These are phyloP conservation scores for Venustaconcha ellipsiformis DNA, from an alignment of 1,140 invertebrate genomes.

Conservation along the genomic window DNA sequence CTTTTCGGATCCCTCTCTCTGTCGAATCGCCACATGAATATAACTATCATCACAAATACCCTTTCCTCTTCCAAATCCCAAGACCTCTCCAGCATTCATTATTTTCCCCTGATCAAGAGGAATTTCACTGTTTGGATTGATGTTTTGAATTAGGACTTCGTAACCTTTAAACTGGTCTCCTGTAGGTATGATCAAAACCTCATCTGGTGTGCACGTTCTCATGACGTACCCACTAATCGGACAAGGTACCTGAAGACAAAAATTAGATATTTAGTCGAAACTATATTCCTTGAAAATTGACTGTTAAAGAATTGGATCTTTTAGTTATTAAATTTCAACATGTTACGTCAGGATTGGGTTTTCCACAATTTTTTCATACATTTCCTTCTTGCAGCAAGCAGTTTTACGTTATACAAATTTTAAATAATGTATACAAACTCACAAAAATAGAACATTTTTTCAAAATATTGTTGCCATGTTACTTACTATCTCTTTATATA, in stretches of 20 bases:
- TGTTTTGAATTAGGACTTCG: neutral
- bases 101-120: neutral
- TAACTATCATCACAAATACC: neutral
- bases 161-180: neutral
- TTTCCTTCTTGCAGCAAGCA: too few relatives aligned
- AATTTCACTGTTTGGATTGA: neutral
- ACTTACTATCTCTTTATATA: too few relatives aligned
- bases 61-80: conserved; percentile 1
- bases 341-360: too few relatives aligned
- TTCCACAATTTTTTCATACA: too few relatives aligned
- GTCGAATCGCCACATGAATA: conserved; percentile 1
- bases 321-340: too few relatives aligned
- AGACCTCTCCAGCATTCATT: neutral
- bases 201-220: neutral
- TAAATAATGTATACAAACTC: too few relatives aligned
- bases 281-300: too few relatives aligned
- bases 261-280: too few relatives aligned
- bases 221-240: neutral
- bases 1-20: neutral
- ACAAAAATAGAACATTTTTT: too few relatives aligned
- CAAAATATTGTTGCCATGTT: too few relatives aligned
- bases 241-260: neutral
- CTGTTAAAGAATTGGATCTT: too few relatives aligned
- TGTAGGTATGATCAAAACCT: neutral
- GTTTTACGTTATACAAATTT: too few relatives aligned